Conservation (phyloP, 1,140 invertebrate genomes). For the Anoplophora glabripennis region DNA sequence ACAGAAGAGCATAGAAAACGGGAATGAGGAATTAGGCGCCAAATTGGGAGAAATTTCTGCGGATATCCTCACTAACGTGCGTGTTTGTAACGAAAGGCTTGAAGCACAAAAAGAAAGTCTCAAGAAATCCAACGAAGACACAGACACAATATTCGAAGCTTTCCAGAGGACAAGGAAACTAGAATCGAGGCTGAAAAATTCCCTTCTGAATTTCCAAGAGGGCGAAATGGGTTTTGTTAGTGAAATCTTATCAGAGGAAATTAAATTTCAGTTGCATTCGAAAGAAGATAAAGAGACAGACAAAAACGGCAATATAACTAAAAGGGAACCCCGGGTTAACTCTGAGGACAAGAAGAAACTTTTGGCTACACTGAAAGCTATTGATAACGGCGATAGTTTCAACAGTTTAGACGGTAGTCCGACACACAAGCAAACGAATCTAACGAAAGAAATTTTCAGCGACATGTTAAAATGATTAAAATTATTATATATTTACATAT, state of each 20-base stretch:
- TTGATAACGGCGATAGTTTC: constrained; percentile 59
- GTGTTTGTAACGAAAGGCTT: constrained; percentile 52
- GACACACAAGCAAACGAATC: constrained; percentile 38
- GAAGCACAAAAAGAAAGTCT: constrained; percentile 52
- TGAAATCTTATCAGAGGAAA: constrained; percentile 41
- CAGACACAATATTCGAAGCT: constrained; percentile 49
- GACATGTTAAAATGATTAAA: constrained; percentile 14
- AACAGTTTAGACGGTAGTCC: constrained; percentile 37
- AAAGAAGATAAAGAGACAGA: constrained; percentile 30
- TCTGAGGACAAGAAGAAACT: constrained; percentile 56
- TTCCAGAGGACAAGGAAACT: constrained; percentile 48
- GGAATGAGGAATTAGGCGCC: constrained; percentile 30
- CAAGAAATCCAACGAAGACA: constrained; percentile 47
- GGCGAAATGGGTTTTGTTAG: constrained; percentile 35
- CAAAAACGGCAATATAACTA: constrained; percentile 40
- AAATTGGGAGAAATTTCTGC: constrained; percentile 45
- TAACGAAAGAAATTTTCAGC: constrained; percentile 49
- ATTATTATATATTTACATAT: no score
- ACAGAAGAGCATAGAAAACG: constrained; percentile 17
- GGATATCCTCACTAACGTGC: constrained; percentile 52
- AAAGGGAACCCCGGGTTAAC: constrained; percentile 38
- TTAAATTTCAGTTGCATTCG: constrained; percentile 32
- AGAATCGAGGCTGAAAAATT: constrained; percentile 38
- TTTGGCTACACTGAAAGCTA: constrained; percentile 61
- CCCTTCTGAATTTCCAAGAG: constrained; percentile 28